A percentile compares a stretch with the other conserved stretches of the same genome.
These are phyloP conservation scores for Geotrypetes seraphini DNA, from an alignment of 2,797 vertebrate genomes.

Conservation along the genomic window DNA sequence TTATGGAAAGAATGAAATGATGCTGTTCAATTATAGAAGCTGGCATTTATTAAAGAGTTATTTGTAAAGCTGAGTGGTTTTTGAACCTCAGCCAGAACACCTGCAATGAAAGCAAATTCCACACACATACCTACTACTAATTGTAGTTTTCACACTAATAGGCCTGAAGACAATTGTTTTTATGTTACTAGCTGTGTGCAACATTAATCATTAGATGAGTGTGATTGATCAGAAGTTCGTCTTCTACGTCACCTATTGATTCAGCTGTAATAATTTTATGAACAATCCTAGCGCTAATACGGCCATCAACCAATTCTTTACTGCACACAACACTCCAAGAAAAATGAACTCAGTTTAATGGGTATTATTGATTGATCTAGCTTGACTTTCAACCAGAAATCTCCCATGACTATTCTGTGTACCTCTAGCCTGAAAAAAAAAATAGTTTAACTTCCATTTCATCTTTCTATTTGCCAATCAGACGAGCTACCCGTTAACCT, in stretches of 20 bases:
- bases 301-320: not conserved
- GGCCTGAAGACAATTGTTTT: no score
- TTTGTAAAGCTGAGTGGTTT: no score
- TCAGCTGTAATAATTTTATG: not conserved
- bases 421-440: not conserved
- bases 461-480: not conserved
- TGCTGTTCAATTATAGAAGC: no score
- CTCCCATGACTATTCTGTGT: not conserved
- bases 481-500: not conserved
- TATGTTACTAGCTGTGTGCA: not conserved
- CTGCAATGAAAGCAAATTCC: no score
- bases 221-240: not conserved
- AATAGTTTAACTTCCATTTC: not conserved
- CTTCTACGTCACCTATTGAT: not conserved
- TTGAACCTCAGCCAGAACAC: no score
- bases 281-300: not conserved
- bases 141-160: no score
- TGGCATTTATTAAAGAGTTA: no score
- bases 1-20: no score
- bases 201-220: not conserved
- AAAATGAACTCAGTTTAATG: not conserved
- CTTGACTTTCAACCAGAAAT: slow-evolving; percentile 1
- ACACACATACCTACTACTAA: no score
- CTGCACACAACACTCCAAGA: not conserved
- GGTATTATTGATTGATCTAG: not conserved